Evolutionary conservation across 2,888 invertebrate species (phyloP), one percentile per base, ranked within the genome.

Genomic region (Sisyra nigra): DNA sequence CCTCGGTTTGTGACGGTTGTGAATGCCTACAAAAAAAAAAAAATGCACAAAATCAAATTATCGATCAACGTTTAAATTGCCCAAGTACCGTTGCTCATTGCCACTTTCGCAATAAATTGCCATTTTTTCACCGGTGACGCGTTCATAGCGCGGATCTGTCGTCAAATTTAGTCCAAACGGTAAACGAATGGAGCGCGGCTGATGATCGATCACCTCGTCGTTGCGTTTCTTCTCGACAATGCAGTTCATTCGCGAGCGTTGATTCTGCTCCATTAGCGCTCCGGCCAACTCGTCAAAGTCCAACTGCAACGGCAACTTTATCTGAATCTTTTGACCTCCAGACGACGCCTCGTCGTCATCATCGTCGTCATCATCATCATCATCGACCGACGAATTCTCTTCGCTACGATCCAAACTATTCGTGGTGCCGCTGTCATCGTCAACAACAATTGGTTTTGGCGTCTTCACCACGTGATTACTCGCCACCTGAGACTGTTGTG

Each of bases 91-190:
- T 56, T 79, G 77, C 34, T 71, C 67, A 50, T 77, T 76, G 46
- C 86, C 87, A 53, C 83, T 86, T 58, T 88, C 86, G 58, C 89
- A 91, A 58, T 85, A 77, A 58, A 91, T 87, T 29, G 84, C 80
- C 65, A 91, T 82, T 45, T 86, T 76, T 62, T 89, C 89, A 8
- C 88, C 87, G 46, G 82, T 85, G 48, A 81, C 66, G 52, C 74
- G 74, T 50, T 80, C 75, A 56, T 74, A 73, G 52, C 78, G 70
- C 5, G 81, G 80, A 57, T 81, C 80, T 24, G 81, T 80, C 47
- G 72, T 75, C 48, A 79, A 58, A 54, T 79, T 78, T 40, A 76
- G 62, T 48, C 78, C 77, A 55, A 79, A 76, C 14, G 78, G 76
- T 47, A 78, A 61, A 41, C 70, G 64, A 35, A 78, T 62, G 4